Percentiles rank a stretch among this genome's conserved stretches.
Conservation (phyloP, 35 echinoderm and acorn worm genomes). For the Strongylocentrotus purpuratus region DNA sequence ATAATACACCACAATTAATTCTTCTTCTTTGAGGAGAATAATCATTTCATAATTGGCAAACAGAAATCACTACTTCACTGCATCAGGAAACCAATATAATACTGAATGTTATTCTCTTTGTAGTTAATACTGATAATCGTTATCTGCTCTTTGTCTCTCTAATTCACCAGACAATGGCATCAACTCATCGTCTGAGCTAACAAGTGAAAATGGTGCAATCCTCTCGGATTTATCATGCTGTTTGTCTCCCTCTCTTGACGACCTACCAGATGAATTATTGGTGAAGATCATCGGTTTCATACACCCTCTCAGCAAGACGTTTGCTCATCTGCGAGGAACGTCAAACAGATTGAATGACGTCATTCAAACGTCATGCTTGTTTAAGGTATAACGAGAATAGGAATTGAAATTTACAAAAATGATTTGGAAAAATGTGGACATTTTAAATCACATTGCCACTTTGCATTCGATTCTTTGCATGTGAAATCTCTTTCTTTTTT, state of each 20-base stretch:
- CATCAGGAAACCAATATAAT: too few relatives aligned
- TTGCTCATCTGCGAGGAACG: conserved; percentile 36
- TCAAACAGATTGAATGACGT: conserved; percentile 40
- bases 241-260: conserved; percentile 45
- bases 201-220: neutral
- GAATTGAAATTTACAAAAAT: too few relatives aligned
- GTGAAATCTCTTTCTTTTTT: too few relatives aligned
- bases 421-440: too few relatives aligned
- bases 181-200: neutral
- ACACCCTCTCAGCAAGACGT: conserved; percentile 58
- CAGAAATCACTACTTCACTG: too few relatives aligned
- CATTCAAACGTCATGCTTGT: conserved; percentile 22
- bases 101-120: too few relatives aligned
- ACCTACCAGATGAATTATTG: conserved; percentile 75
- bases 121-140: too few relatives aligned
- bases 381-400: neutral
- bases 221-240: neutral
- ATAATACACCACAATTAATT: too few relatives aligned
- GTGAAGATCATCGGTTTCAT: conserved; percentile 62
- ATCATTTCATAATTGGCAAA: too few relatives aligned
- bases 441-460: too few relatives aligned
- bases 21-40: too few relatives aligned
- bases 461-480: too few relatives aligned
- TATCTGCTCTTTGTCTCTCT: neutral
- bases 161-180: neutral